Conservation (phyloP, 2,888 invertebrate genomes). For the Drosophila ochracea region DNA sequence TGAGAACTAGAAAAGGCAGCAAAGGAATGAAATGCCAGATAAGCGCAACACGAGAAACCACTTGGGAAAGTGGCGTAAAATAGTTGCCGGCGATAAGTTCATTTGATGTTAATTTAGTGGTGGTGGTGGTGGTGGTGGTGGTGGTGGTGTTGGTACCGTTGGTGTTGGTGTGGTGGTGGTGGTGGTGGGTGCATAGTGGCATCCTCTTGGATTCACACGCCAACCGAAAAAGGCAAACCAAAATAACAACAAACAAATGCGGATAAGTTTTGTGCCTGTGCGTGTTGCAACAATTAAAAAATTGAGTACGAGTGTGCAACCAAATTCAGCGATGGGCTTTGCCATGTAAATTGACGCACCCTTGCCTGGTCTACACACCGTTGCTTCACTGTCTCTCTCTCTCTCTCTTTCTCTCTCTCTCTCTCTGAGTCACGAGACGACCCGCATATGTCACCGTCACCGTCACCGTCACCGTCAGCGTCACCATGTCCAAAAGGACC, state of each 20-base stretch:
- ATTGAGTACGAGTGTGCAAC: constrained; percentile 48
- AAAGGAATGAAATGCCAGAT: constrained; percentile 46
- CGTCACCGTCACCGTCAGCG: constrained; percentile 59
- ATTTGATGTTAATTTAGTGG: constrained; percentile 75
- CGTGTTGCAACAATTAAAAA: constrained; percentile 79
- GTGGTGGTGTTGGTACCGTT: constrained; percentile 11
- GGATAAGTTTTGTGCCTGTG: constrained; percentile 53
- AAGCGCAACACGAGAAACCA: constrained; percentile 77
- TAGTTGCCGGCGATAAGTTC: constrained; percentile 77
- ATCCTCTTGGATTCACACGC: constrained; percentile 70
- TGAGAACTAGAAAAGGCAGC: constrained; percentile 27
- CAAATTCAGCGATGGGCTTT: constrained; percentile 31
- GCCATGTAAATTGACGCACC: constrained; percentile 76
- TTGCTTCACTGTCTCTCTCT: constrained; percentile 30
- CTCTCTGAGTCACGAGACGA: constrained; percentile 62
- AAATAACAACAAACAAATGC: constrained; percentile 64
- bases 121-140: constrained; percentile 26
- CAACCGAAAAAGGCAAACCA: constrained; percentile 63
- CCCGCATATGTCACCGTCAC: constrained; percentile 76
- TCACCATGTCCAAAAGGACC: constrained; percentile 66
- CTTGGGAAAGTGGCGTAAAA: constrained; percentile 79
- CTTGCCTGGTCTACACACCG: constrained; percentile 43
- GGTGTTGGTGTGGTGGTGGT: constrained; percentile 27
- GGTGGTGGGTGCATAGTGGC: constrained; percentile 54
- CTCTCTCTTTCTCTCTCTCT: constrained; percentile 29